Percentiles rank a stretch among this genome's conserved stretches.
Evolutionary conservation across 2,888 invertebrate species (phyloP).

Genomic region (Diloba caeruleocephala): DNA sequence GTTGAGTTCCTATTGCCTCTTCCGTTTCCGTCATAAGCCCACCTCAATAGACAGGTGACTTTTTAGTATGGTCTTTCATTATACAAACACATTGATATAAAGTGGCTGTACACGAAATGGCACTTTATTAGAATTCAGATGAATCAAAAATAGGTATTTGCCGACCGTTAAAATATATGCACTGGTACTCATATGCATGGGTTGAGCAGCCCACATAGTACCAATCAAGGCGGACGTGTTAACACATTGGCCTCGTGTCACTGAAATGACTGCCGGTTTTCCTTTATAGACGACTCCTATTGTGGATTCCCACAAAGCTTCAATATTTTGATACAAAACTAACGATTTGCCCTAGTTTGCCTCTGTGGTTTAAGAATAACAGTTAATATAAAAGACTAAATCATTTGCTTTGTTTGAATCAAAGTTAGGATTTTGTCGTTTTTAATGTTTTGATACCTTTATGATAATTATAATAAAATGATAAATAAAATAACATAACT

Average conservation of each 20-base stretch:
- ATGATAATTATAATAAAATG: neutral
- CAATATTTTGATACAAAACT: slow-evolving; percentile 5
- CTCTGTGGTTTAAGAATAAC: slow-evolving; percentile 9
- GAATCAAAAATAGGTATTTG: slow-evolving; percentile 11
- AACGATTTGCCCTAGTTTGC: slow-evolving; percentile 12
- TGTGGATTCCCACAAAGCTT: slow-evolving; percentile 11
- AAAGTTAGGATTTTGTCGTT: neutral
- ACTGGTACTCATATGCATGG: slow-evolving; percentile 37
- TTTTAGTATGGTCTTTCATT: no score
- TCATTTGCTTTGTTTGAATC: slow-evolving; percentile 5
- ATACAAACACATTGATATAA: no score
- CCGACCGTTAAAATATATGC: slow-evolving; percentile 26
- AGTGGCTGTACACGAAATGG: no score
- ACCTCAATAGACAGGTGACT: no score
- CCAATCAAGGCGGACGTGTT: slow-evolving; percentile 63
- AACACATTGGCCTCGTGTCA: slow-evolving; percentile 63
- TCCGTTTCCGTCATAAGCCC: no score
- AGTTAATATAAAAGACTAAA: slow-evolving; percentile 5
- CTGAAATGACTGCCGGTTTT: slow-evolving; percentile 50
- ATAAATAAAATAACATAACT: neutral
- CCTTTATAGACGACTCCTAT: slow-evolving; percentile 33
- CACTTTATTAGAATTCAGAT: no score
- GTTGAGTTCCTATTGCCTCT: no score
- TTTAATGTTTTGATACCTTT: no score
- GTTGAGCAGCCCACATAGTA: slow-evolving; percentile 55